These are phyloP conservation scores for Diorhabda elongata DNA, from an alignment of 1,140 invertebrate species.

Conservation along the genomic window DNA sequence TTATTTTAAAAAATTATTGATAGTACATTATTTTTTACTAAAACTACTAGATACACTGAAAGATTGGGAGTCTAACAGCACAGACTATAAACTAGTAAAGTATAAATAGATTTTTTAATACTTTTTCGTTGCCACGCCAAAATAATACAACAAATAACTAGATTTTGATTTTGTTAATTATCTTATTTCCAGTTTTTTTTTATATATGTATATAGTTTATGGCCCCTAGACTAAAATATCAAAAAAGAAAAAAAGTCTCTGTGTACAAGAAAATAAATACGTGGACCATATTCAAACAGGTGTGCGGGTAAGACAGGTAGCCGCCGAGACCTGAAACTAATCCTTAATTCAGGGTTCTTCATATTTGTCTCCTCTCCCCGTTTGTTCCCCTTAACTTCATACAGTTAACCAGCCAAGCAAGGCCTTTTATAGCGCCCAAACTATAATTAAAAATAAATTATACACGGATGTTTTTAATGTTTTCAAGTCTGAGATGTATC, in stretches of 20 bases:
- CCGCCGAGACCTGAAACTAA: neutral
- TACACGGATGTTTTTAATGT: neutral
- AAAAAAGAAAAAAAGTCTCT: neutral
- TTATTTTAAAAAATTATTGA: no score
- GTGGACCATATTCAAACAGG: conserved; percentile 1
- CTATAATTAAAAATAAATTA: conserved; percentile 1
- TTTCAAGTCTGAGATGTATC: neutral
- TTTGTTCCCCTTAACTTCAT: neutral
- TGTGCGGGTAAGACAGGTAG: conserved; percentile 1
- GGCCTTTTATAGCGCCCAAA: neutral
- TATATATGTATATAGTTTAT: no score
- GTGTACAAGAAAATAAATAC: neutral
- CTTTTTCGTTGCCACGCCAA: no score
- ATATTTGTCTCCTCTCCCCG: neutral
- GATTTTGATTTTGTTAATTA: no score
- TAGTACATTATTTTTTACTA: no score
- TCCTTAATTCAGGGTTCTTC: neutral
- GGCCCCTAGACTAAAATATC: no score
- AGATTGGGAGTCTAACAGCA: no score
- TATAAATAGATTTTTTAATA: no score
- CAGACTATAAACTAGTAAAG: no score
- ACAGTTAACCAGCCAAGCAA: neutral
- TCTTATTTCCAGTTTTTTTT: no score
- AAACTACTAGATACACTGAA: no score
- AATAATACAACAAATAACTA: no score